Base-by-base conservation (phyloP, 2,113 vertebrate species). In the Sprattus sprattus region DNA sequence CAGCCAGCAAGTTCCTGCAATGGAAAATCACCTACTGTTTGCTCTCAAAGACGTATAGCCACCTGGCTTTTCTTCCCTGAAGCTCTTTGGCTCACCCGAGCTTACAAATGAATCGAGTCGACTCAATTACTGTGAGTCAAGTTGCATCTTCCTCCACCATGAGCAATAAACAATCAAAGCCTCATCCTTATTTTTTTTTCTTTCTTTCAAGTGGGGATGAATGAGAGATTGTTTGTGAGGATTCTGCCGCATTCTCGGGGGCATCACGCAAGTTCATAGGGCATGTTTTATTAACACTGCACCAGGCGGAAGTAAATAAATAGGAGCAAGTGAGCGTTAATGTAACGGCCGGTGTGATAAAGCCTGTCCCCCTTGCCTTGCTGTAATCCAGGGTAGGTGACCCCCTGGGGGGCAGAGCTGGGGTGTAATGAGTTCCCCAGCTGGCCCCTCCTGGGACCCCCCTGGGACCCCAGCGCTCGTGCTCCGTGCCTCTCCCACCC, bases 371-470 rank as follows among this genome's bases (percentile, higher is more conserved):
- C 50, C 50, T 25, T 25, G 25, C 64, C 64, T 75, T n/a, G 45
- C 81, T 83, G 54, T 91, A 93, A 94, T 91, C 90, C 90, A 0
- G 83, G 89, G 87, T 85, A 90, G 89, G 85, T 92, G 90, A 91
- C 93, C 93, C 92, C 93, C 89, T 87, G 89, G 88, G 87, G 87
- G 84, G 90, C 78, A 60, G 88, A 50, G 15, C 84, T 88, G 84
- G 89, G 81, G 84, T 67, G 90, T 96, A 96, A 96, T 95, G 95
- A 94, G 94, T 95, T 95, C 92, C 92, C 91, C 93, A 94, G 93
- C 92, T 95, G 94, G 89, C 90, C 94, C 92, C 54, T 57, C 92
- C 89, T 89, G 92, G 92, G 93, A 93, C 91, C 85, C 89, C 85
- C 92, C 89, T 89, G 92, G 92, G 93, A 93, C 91, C 86, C 89